Conservation (phyloP, 2,888 invertebrate species). For the Acrocyrtus sp. region DNA sequence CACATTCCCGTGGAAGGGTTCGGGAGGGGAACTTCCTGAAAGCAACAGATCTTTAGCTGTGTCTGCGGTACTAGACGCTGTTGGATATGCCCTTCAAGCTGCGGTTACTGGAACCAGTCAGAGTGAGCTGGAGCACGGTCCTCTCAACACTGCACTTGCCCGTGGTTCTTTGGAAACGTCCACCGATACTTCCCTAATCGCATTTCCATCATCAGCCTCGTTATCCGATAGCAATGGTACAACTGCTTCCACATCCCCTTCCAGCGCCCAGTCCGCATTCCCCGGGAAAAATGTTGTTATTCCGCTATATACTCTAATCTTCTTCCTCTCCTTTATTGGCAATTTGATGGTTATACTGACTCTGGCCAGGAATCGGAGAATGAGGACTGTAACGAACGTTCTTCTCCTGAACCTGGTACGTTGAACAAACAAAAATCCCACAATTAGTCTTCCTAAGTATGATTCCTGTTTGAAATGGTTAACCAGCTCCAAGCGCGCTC, state of each 20-base stretch:
- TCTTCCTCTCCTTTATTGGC: slow-evolving; percentile 80
- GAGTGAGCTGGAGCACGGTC: background rate
- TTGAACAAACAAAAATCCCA: too few relatives aligned
- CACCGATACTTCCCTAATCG: background rate
- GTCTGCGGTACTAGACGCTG: slow-evolving; percentile 18
- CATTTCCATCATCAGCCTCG: background rate
- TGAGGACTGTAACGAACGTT: slow-evolving; percentile 83
- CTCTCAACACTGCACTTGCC: background rate
- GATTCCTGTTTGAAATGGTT: too few relatives aligned
- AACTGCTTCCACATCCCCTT: slow-evolving; percentile 10
- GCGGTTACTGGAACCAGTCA: slow-evolving; percentile 19
- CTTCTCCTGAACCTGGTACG: slow-evolving; percentile 75
- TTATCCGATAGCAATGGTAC: slow-evolving; percentile 6
- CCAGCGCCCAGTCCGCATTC: slow-evolving; percentile 34
- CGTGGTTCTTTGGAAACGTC: background rate
- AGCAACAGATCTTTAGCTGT: slow-evolving; percentile 8
- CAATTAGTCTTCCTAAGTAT: too few relatives aligned
- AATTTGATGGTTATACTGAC: slow-evolving; percentile 84
- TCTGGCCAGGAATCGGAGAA: slow-evolving; percentile 77
- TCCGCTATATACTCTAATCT: slow-evolving; percentile 80
- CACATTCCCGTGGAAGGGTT: slow-evolving; percentile 14
- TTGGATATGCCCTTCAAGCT: slow-evolving; percentile 26
- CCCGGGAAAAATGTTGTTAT: slow-evolving; percentile 66
- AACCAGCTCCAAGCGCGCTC: too few relatives aligned
- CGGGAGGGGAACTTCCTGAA: background rate